Conservation (phyloP, 1,140 invertebrate species). For the Caenorhabditis inopinata region DNA sequence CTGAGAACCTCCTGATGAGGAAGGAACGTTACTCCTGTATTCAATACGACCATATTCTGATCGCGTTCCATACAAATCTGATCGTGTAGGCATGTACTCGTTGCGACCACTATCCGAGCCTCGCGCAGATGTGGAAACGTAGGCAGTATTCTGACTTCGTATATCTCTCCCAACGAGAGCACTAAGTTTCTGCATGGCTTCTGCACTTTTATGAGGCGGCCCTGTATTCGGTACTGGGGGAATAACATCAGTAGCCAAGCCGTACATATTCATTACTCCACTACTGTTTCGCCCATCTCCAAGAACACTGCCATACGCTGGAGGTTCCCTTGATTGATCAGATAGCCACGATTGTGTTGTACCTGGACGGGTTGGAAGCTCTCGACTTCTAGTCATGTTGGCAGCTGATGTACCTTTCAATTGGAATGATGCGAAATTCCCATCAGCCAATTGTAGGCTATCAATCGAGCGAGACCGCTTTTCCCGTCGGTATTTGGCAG, state of each 20-base stretch:
- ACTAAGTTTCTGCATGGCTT: constrained; percentile 3
- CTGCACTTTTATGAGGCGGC: neutral
- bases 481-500: neutral
- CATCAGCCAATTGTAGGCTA: constrained; percentile 39
- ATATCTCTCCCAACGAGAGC: constrained; percentile 32
- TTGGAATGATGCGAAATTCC: constrained; percentile 42
- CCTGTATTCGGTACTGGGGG: constrained; percentile 20
- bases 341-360: constrained; percentile 44
- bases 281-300: neutral
- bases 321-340: constrained; percentile 39
- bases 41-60: neutral
- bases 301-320: constrained; percentile 39
- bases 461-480: constrained; percentile 23
- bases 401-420: constrained; percentile 23
- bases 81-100: neutral
- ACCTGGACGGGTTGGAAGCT: constrained; percentile 39
- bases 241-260: constrained; percentile 44
- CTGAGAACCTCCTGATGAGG: neutral
- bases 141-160: constrained; percentile 19
- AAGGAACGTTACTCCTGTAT: neutral
- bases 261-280: constrained; percentile 42
- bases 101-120: neutral
- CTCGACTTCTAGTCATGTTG: constrained; percentile 36
- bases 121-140: neutral
- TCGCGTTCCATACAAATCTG: neutral